Base-by-base conservation (phyloP, 2,113 vertebrate genomes). In the Lepus europaeus region DNA sequence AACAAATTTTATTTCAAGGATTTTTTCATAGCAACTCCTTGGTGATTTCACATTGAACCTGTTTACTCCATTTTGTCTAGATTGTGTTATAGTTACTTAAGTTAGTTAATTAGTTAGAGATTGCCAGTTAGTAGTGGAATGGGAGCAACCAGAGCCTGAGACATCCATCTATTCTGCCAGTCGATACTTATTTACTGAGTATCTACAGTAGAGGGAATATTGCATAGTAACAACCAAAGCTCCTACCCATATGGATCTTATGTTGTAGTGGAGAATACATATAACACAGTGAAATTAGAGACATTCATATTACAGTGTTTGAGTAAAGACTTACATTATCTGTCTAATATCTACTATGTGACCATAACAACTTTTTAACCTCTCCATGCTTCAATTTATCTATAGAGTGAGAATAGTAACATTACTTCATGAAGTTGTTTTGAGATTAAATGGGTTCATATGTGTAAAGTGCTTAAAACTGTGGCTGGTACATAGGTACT, bases 61-160 rank as follows among this genome's bases (percentile, higher is more conserved):
- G 3, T 80, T 91, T 89, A 82, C 83, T 87, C 51, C 68, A 59
- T 86, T 45, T 81, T 82, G 16, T 74, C 64, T 96, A 79, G 59
- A 59, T 61, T n/a, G 6, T 74, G 19, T 85, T 45, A 29, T 81
- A 77, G 78, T 80, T 77, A 94, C 79, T 78, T 77, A 64, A 63
- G 20, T 68, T 87, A 77, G 29, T 39, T 33, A 72, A 31, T 69
- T 82, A 51, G 7, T 84, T 87, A 56, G 17, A 69, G 74, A 51
- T 51, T 94, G 20, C 9, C 9, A 49, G 7, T 92, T 79, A 79
- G 23, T 36, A 88, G 8, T 68, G 11, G 25, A 36, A 87, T 61
- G 49, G 29, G 22, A 7, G 31, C 33, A 68, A 9, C 2, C 16
- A 29, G 33, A 66, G 25, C 53, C 6, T 92, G 49, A 56, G 7